These are phyloP conservation scores for Teleiodes luculella DNA, from an alignment of 2,888 invertebrate genomes.

Conservation along the genomic window DNA sequence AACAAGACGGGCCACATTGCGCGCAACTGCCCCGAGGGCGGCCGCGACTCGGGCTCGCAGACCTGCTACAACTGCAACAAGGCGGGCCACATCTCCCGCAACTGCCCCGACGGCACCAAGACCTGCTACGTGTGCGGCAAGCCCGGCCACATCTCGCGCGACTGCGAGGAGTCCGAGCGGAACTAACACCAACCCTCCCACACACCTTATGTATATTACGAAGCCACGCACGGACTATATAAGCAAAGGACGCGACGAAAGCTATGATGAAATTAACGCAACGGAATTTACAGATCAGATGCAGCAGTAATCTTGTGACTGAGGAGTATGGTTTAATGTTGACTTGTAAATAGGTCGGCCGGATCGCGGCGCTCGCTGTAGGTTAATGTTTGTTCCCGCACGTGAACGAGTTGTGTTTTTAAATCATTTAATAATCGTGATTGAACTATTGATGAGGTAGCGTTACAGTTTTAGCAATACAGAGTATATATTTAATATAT, in stretches of 20 bases:
- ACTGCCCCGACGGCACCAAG: conserved; percentile 91
- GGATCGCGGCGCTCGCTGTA: conserved; percentile 39
- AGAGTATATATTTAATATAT: conserved; percentile 80
- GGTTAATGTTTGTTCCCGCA: conserved; percentile 76
- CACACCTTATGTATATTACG: conserved; percentile 64
- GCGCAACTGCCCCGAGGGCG: conserved; percentile 88
- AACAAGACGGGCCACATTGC: conserved; percentile 96
- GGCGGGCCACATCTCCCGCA: conserved; percentile 93
- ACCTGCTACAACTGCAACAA: conserved; percentile 97
- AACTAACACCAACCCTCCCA: conserved; percentile 62
- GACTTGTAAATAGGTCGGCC: conserved; percentile 69
- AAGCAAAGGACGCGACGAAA: conserved; percentile 73
- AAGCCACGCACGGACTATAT: conserved; percentile 76
- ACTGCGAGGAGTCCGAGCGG: conserved; percentile 90
- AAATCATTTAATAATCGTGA: conserved; percentile 78
- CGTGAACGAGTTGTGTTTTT: conserved; percentile 76
- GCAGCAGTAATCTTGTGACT: conserved; percentile 53
- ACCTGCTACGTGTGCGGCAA: conserved; percentile 96
- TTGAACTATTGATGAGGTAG: conserved; percentile 76
- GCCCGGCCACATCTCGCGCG: conserved; percentile 93
- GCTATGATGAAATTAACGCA: conserved; percentile 65
- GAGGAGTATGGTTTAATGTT: conserved; percentile 70
- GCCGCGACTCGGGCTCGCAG: conserved; percentile 82
- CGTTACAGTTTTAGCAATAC: conserved; percentile 79
- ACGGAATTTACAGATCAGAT: conserved; percentile 68